Evolutionary conservation across 2,888 invertebrate genomes (phyloP), one percentile per base, ranked within the genome.

Genomic region (Drepana falcataria): DNA sequence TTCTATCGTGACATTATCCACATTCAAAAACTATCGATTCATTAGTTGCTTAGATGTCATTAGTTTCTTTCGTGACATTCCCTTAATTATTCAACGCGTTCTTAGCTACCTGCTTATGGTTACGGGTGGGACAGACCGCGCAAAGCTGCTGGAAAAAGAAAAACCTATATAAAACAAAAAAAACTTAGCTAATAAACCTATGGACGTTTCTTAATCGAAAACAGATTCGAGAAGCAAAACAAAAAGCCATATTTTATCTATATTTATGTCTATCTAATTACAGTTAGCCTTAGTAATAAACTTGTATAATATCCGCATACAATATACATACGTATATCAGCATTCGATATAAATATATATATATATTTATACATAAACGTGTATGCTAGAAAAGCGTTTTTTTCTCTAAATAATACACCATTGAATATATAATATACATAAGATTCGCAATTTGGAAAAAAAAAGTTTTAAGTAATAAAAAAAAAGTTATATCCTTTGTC

Each of bases 191-290:
- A 51, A 51, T 3, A 51, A 41, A 44, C 3, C 44, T 40, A 51
- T 41, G 49, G 49, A 51, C 49, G 44, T 44, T 4, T 9, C 9
- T 44, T 9, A 1, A 44, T 44, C 9, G 44, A n/a, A n/a, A 44
- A 75, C 66, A 67, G 61, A 48, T 59, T 48, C 49, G 35, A 48
- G 59, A 55, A 68, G 66, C 55, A 60, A 58, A 66, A 73, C 65
- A 68, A 74, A 73, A 79, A 84, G 87, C 87, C 83, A 75, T 77
- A 76, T 75, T 80, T 75, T 66, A 60, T 75, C 85, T 87, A 87
- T 76, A 85, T 85, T 86, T 76, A 85, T 74, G 62, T 78, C 86
- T 87, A 88, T 87, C 88, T 87, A 87, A 73, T 74, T 81, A 74
- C 69, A 61, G 71, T 77, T 82, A 79, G 69, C 73, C 79, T 81